Percentiles rank a stretch among this genome's conserved stretches.
These are phyloP conservation scores for Lasioglossum marginatum DNA, from an alignment of 2,888 invertebrate species.

Conservation along the genomic window DNA sequence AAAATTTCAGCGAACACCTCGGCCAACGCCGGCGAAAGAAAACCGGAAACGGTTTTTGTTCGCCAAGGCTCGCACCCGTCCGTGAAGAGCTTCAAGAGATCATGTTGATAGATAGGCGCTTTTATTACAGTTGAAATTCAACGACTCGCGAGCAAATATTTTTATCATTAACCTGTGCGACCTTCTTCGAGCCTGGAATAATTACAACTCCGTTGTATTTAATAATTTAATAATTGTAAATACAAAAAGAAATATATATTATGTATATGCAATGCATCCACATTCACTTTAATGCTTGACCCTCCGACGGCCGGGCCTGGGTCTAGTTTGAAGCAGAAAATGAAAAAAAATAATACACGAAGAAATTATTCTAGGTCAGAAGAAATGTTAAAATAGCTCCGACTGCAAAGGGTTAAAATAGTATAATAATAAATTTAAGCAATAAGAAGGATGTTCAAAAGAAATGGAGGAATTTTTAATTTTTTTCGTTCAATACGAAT, in stretches of 20 bases:
- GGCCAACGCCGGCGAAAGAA: background rate
- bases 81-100: background rate
- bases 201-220: background rate
- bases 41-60: slow-evolving; percentile 1
- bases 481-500: no score
- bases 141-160: background rate
- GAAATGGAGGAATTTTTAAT: background rate
- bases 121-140: background rate
- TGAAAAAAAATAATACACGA: no score
- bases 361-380: no score
- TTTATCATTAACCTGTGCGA: background rate
- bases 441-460: background rate
- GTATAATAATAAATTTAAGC: background rate
- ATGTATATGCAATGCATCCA: no score
- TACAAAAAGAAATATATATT: background rate
- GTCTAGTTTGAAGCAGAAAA: no score
- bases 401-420: background rate
- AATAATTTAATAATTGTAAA: background rate
- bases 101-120: background rate
- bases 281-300: background rate
- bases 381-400: no score
- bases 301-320: no score
- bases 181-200: background rate
- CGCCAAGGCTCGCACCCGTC: background rate
- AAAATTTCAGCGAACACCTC: slow-evolving; percentile 38